These are phyloP conservation scores for Sternotherus odoratus DNA, from an alignment of 2,797 vertebrate species.

Conservation along the genomic window DNA sequence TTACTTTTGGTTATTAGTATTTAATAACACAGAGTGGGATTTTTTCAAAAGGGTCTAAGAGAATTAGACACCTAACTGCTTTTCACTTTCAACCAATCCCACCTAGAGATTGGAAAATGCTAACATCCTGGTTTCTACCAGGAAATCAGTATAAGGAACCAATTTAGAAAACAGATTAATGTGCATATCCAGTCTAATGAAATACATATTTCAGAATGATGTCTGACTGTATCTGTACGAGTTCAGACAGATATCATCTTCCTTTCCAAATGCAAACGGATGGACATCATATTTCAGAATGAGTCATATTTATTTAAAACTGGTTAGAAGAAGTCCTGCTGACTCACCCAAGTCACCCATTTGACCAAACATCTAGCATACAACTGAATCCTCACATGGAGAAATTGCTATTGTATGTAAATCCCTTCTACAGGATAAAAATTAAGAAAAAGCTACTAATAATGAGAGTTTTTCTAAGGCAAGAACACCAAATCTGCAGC, in stretches of 20 bases:
- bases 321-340: not conserved
- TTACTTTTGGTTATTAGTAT: slow-evolving; percentile 20
- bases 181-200: not conserved
- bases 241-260: too few species aligned
- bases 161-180: rapidly evolving
- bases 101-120: not conserved
- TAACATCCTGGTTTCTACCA: not conserved
- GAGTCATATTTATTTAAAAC: not conserved
- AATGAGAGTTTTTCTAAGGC: not conserved
- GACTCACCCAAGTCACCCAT: not conserved
- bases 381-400: not conserved
- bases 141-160: not conserved
- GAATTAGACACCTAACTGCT: not conserved
- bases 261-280: too few species aligned
- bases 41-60: not conserved
- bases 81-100: not conserved
- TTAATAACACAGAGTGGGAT: not conserved
- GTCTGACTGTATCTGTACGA: too few species aligned
- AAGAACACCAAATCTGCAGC: not conserved
- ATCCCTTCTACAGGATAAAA: slow-evolving; percentile 1
- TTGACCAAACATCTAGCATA: not conserved
- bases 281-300: not conserved
- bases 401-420: not conserved
- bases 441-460: not conserved
- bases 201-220: not conserved